Conservation (phyloP, 2,113 vertebrate genomes). For the Australoheros scitulus region DNA sequence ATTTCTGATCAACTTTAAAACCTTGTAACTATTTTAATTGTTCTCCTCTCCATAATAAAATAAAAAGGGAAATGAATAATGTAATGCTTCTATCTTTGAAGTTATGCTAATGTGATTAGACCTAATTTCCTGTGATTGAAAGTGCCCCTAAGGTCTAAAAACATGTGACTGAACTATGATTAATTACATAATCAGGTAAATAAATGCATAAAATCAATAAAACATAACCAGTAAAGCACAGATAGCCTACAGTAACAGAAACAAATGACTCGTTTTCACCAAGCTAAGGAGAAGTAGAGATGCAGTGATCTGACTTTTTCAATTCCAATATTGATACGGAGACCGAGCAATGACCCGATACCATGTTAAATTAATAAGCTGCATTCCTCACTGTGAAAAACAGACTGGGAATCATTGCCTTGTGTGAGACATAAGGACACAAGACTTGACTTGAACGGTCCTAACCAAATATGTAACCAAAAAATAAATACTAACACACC, state of each 20-base stretch:
- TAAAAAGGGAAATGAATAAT: slow-evolving; percentile 8
- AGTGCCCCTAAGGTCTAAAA: background rate
- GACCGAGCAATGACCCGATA: background rate
- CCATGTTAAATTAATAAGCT: background rate
- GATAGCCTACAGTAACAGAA: background rate
- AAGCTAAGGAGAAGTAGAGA: background rate
- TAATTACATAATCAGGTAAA: background rate
- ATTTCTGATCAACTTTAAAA: background rate
- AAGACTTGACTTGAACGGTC: background rate
- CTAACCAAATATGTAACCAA: background rate
- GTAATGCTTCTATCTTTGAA: background rate
- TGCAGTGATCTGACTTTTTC: background rate
- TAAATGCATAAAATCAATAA: background rate
- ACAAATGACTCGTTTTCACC: background rate
- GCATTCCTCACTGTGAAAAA: background rate
- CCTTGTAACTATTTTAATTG: background rate
- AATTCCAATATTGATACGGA: background rate
- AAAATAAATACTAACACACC: background rate
- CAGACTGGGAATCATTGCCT: background rate
- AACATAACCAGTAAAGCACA: background rate
- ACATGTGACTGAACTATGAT: background rate
- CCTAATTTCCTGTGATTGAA: background rate
- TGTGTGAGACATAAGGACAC: background rate
- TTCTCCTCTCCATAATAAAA: slow-evolving; percentile 4
- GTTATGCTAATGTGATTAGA: slow-evolving; percentile 3